Evolutionary conservation across 2,888 invertebrate genomes (phyloP).

Genomic region (Gisinianus flammeolus): DNA sequence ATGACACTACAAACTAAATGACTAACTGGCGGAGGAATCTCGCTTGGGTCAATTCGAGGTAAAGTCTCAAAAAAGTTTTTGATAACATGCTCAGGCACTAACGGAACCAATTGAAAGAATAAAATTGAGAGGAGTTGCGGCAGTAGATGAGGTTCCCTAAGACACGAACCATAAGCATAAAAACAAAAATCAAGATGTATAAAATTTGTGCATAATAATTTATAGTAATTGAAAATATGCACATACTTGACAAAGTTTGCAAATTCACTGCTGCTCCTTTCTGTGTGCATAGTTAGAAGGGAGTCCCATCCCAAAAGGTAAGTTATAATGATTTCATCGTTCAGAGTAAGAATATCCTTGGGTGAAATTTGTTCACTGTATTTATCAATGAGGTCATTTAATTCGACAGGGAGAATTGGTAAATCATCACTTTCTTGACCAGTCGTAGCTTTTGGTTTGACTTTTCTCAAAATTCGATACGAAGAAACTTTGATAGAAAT

Average conservation of each 20-base stretch:
- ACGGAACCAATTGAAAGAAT: constrained; percentile 41
- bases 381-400: constrained; percentile 30
- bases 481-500: constrained; percentile 40
- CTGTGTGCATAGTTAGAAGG: constrained; percentile 49
- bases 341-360: constrained; percentile 14
- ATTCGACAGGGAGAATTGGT: constrained; percentile 31
- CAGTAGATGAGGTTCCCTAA: constrained; percentile 53
- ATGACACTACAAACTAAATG: constrained; percentile 73
- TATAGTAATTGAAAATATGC: neutral
- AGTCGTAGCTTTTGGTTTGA: constrained; percentile 41
- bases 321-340: constrained; percentile 48
- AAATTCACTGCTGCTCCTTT: constrained; percentile 51
- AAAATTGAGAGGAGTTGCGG: constrained; percentile 43
- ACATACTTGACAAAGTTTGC: constrained; percentile 54
- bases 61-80: constrained; percentile 47
- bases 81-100: constrained; percentile 43
- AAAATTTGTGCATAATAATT: neutral
- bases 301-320: constrained; percentile 58
- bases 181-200: too few species aligned
- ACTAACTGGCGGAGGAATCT: constrained; percentile 30
- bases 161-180: too few species aligned
- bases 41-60: constrained; percentile 38
- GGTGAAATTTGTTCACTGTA: constrained; percentile 28
- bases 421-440: constrained; percentile 31
- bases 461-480: constrained; percentile 48